Base-by-base conservation (phyloP, 2,888 invertebrate genomes). In the Caenorhabditis uteleia region DNA sequence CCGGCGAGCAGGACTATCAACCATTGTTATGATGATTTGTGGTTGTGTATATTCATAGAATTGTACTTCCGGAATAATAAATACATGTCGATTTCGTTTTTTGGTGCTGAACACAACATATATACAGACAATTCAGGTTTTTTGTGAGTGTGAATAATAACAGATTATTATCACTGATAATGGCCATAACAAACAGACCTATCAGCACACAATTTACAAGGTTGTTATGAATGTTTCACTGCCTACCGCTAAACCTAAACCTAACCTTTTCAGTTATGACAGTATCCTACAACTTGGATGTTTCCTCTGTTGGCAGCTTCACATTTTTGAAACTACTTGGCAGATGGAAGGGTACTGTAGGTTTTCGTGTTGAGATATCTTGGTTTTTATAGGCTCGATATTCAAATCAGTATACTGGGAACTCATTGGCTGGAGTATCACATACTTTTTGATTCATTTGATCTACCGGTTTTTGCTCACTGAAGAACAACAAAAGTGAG, bases 1-100 rank as follows among this genome's bases (percentile, higher is more conserved):
- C 70, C 18, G 50, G 54, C 2, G 62, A 67, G 42, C 64, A 62
- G 18, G 70, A 70, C 6, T 70, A 70, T 40, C 64, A 70, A 27
- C 26, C 56, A 26, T 49, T 70, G 14, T 59, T 66, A 6, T 69
- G 53, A 65, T 6, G 4, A 16, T 34, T 43, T 26, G 25, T 34
- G n/a, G 8, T 34, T 34, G 8, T 34, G 34, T n/a, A 16, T 34
- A n/a, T n/a, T n/a, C n/a, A n/a, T n/a, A n/a, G n/a, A n/a, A n/a
- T n/a, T n/a, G n/a, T n/a, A n/a, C n/a, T n/a, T n/a, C n/a, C n/a
- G n/a, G n/a, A n/a, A n/a, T n/a, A n/a, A n/a, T n/a, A n/a, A n/a
- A n/a, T n/a, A n/a, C n/a, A n/a, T n/a, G n/a, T 34, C 34, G 34
- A 34, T n/a, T 7, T 34, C n/a, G 5, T 7, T 7, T 12, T 34